Evolutionary conservation across 2,888 invertebrate genomes (phyloP).

Genomic region (Campoplex nolae): DNA sequence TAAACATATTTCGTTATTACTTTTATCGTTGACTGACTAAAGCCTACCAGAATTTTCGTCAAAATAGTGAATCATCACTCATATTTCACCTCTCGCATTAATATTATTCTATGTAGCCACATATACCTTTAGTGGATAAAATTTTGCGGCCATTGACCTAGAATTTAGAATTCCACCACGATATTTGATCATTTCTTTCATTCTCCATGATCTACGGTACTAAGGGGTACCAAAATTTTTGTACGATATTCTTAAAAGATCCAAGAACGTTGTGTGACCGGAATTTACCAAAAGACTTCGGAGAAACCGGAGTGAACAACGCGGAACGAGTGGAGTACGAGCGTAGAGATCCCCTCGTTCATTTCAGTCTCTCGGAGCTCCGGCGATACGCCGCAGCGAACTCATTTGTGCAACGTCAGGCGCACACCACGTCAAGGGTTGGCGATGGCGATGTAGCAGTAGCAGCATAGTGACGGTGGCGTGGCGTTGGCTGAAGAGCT

Average conservation of each 20-base stretch:
- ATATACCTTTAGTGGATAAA: slow-evolving; percentile 6
- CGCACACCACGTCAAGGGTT: slow-evolving; percentile 59
- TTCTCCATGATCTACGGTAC: slow-evolving; percentile 42
- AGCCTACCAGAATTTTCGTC: slow-evolving; percentile 33
- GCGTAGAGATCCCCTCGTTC: slow-evolving; percentile 63
- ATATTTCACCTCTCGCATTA: slow-evolving; percentile 48
- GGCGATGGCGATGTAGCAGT: slow-evolving; percentile 47
- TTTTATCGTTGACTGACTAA: slow-evolving; percentile 55
- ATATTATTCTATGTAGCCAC: slow-evolving; percentile 53
- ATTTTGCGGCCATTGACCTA: slow-evolving; percentile 20
- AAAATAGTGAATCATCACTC: slow-evolving; percentile 45
- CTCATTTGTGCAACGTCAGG: slow-evolving; percentile 77
- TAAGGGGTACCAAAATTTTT: slow-evolving; percentile 25
- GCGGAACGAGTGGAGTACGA: slow-evolving; percentile 54
- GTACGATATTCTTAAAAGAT: slow-evolving; percentile 53
- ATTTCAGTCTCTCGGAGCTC: slow-evolving; percentile 66
- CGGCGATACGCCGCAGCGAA: slow-evolving; percentile 74
- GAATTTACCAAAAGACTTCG: slow-evolving; percentile 46
- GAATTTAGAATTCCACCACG: slow-evolving; percentile 27
- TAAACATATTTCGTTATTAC: slow-evolving; percentile 35
- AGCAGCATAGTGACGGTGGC: slow-evolving; percentile 50
- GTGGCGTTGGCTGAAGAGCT: slow-evolving; percentile 66
- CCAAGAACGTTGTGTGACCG: slow-evolving; percentile 47
- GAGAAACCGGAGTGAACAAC: slow-evolving; percentile 61
- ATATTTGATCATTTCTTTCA: slow-evolving; percentile 34